Base-by-base conservation (phyloP, 2,113 vertebrate genomes). In the Pao palembangensis region DNA sequence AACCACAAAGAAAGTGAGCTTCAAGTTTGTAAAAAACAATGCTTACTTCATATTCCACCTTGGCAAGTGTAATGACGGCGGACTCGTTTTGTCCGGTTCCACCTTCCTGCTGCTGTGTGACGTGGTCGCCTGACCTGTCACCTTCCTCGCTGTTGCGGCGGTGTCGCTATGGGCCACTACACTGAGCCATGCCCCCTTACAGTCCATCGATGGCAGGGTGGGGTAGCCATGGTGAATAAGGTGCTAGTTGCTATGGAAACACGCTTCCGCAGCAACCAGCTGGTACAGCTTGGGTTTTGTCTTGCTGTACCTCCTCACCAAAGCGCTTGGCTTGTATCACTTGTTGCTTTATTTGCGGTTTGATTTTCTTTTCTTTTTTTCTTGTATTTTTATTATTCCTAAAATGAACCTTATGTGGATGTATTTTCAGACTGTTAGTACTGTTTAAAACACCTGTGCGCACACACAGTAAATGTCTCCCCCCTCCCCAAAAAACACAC, bases 191-290 rank as follows among this genome's bases (percentile, higher is more conserved):
- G 69, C 68, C 80, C 79, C 64, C 76, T 63, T 38, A 48, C 61
- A 72, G 75, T 79, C 78, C 70, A 57, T 78, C 23, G 12, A 53
- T 79, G 70, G 75, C 80, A 82, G 64, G 76, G 67, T 68, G 69
- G 62, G 67, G 69, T 82, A 79, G 76, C 86, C 83, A 75, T 80
- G 78, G 74, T 82, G 73, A 80, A 82, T 84, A 89, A 90, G 88
- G 85, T 88, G 83, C 86, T 86, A 79, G 84, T 88, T 80, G 81
- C 84, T 84, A 89, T 81, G 82, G 80, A 74, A 87, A 90, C 79
- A 11, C 67, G 81, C 76, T 69, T 69, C 71, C 72, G 72, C 80
- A 83, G 80, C 82, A 77, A 74, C 69, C 38, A 31, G 71, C 68
- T 55, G 72, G 65, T 77, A 64, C 56, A 78, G 73, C 67, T 72